Base-by-base conservation (phyloP, 2,797 vertebrate genomes). In the Ibycter americanus region DNA sequence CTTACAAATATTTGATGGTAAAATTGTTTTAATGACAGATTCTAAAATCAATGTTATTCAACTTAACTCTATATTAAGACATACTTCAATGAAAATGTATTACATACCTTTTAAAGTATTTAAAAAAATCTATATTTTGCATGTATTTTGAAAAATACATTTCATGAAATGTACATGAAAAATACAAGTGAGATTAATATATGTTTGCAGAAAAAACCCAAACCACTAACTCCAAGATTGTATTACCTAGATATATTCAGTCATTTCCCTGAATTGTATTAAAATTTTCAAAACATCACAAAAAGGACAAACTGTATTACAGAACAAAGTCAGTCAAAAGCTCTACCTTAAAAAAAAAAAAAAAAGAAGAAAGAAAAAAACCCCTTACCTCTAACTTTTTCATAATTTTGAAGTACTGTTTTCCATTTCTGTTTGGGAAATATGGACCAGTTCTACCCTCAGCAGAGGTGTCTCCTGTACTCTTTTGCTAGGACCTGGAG, bases 231-330 rank as follows among this genome's bases (percentile, higher is more conserved):
- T 88, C n/a, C 40, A 88, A 71, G 56, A 44, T 71, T 78, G 26
- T 56, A 65, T 93, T 93, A 67, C 85, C 26, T 91, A 70, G 67
- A 59, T 62, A 82, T 70, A 66, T 76, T 92, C 72, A 90, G 63
- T 85, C 46, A 91, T 91, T 96, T 95, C 82, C 90, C 85, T 95
- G 88, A 85, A 94, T 86, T 95, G 85, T 94, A 80, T 80, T 63
- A 83, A 71, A 74, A 59, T 81, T 91, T 73, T 89, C 72, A 63
- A 91, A 97, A 85, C 67, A 80, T 63, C 62, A 55, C n/a, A 47
- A 76, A 90, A 82, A 89, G 82, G 83, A 81, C 83, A 72, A 77
- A 76, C 36, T 22, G 31, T 34, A n/a, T 92, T 84, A 71, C 22
- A 93, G 82, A 94, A 85, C 21, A 88, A 83, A 93, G 72, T 84